Conservation (phyloP, 1,140 invertebrate species). For the Tetramorium parvispinum region DNA sequence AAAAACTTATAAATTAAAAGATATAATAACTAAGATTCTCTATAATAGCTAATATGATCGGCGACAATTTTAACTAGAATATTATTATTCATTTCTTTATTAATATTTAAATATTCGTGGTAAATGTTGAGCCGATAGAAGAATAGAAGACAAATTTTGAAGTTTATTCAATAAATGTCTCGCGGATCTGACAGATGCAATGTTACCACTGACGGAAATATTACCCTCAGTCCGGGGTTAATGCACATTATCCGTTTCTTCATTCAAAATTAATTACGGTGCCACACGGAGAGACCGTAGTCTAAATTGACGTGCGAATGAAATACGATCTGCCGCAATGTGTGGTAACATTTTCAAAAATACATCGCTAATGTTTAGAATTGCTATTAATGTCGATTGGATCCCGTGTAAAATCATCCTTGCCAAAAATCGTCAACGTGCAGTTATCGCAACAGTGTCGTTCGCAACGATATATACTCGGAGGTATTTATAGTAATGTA, state of each 20-base stretch:
- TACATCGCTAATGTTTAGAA: conserved; percentile 10
- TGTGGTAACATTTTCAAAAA: conserved; percentile 11
- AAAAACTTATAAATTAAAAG: background rate
- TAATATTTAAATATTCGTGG: background rate
- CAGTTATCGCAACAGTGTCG: background rate
- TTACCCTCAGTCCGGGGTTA: background rate
- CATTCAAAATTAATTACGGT: conserved; percentile 18
- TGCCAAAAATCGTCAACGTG: conserved; percentile 12
- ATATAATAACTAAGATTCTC: conserved; percentile 6
- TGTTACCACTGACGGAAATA: conserved; percentile 18
- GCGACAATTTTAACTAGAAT: background rate
- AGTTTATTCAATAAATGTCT: conserved; percentile 27
- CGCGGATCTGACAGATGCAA: background rate
- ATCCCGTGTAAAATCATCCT: background rate
- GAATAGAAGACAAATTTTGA: background rate
- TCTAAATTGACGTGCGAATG: conserved; percentile 23
- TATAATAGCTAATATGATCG: too few relatives aligned
- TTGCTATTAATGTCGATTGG: conserved; percentile 38
- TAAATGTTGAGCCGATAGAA: background rate
- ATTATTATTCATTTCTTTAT: background rate
- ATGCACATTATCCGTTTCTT: conserved; percentile 10
- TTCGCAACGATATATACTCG: background rate
- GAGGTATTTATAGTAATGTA: conserved; percentile 34
- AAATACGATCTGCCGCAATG: background rate
- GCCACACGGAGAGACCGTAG: background rate